Percentiles rank a stretch among this genome's conserved stretches.
These are phyloP conservation scores for Aselliscus stoliczkanus DNA, from an alignment of 2,797 vertebrate genomes.

Conservation along the genomic window DNA sequence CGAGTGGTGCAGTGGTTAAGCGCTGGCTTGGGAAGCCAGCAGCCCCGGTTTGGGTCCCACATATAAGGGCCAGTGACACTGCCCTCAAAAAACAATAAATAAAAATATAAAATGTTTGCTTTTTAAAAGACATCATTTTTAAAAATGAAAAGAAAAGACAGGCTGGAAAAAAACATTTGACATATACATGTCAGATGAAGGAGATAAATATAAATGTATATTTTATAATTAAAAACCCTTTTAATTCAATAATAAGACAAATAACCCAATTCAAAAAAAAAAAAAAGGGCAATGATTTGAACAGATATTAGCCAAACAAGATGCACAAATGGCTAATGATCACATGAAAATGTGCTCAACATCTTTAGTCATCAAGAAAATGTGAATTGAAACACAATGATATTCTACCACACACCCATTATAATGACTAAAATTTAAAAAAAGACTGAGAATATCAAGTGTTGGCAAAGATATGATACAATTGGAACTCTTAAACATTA, in stretches of 20 bases:
- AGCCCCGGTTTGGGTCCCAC: too few relatives aligned
- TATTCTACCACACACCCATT: not conserved
- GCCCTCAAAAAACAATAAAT: too few relatives aligned
- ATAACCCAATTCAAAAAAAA: not conserved
- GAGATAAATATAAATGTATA: not conserved
- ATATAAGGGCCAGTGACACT: too few relatives aligned
- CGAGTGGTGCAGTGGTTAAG: too few relatives aligned
- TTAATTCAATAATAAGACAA: not conserved
- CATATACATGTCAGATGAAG: not conserved
- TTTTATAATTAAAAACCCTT: not conserved
- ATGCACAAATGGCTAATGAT: not conserved
- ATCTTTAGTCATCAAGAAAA: not conserved
- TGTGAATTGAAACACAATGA: not conserved
- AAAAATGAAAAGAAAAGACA: not conserved
- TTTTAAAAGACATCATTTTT: not conserved
- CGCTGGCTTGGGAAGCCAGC: too few relatives aligned
- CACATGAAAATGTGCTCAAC: not conserved
- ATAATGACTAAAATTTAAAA: not conserved
- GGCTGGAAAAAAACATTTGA: not conserved
- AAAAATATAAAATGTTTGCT: not conserved
- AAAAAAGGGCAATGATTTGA: not conserved
- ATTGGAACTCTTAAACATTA: not conserved
- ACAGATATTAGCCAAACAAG: not conserved
- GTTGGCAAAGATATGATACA: not conserved
- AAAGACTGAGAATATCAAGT: not conserved